A percentile compares a stretch with the other conserved stretches of the same genome.
Evolutionary conservation across 1,140 invertebrate genomes (phyloP).

Genomic region (Pseudomyrmex sp.): DNA sequence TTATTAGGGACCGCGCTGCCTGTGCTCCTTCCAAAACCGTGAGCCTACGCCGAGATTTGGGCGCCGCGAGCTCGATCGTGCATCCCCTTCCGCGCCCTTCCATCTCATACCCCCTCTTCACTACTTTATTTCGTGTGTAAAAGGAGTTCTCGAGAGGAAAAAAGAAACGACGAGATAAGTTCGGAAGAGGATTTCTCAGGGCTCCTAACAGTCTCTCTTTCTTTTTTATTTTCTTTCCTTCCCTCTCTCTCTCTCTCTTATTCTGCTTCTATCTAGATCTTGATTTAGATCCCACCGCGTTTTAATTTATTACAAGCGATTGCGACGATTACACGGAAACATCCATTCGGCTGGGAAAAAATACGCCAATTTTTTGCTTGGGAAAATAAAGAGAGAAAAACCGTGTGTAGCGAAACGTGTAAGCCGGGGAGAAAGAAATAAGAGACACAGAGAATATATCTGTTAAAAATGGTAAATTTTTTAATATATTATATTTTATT

Average conservation of each 20-base stretch:
- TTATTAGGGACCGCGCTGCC: constrained; percentile 80
- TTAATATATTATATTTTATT: too few species aligned
- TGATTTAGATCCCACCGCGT: constrained; percentile 63
- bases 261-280: constrained; percentile 49
- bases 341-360: constrained; percentile 6
- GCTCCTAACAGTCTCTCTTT: neutral
- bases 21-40: constrained; percentile 74
- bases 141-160: constrained; percentile 35
- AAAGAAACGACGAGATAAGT: constrained; percentile 64
- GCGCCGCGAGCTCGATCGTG: constrained; percentile 67
- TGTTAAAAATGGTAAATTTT: too few species aligned
- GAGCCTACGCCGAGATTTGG: constrained; percentile 76
- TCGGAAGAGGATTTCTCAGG: constrained; percentile 24
- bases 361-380: constrained; percentile 1
- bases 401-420: neutral
- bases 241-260: too few species aligned
- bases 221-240: too few species aligned
- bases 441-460: neutral
- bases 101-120: constrained; percentile 18
- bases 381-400: constrained; percentile 14
- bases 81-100: constrained; percentile 61
- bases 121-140: constrained; percentile 44
- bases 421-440: neutral
- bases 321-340: constrained; percentile 59
- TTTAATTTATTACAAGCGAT: constrained; percentile 72